Evolutionary conservation across 2,113 vertebrate species (phyloP).

Genomic region (Elanus axillaris): DNA sequence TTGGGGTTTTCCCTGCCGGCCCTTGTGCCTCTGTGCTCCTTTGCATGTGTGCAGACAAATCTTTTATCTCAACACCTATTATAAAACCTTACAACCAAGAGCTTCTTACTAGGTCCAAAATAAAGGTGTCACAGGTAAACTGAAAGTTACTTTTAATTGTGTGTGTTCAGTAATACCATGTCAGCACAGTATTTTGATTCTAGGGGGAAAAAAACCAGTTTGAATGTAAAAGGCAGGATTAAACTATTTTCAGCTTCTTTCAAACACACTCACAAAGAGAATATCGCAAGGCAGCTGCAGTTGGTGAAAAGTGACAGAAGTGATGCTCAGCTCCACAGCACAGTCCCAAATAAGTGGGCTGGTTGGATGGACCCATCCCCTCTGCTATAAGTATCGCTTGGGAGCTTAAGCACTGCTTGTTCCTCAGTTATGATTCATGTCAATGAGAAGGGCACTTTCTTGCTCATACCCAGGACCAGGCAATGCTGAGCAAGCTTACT

Average conservation of each 20-base stretch:
- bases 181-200: neutral
- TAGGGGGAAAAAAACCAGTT: neutral
- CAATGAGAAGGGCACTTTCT: neutral
- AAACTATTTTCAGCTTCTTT: neutral
- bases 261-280: neutral
- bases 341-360: neutral
- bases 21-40: neutral
- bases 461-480: neutral
- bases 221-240: neutral
- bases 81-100: neutral
- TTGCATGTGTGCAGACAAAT: neutral
- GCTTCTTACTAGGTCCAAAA: neutral
- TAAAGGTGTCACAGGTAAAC: neutral
- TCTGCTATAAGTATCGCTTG: accelerated
- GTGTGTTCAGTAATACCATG: neutral
- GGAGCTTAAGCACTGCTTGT: neutral
- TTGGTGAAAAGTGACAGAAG: neutral
- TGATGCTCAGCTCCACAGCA: neutral
- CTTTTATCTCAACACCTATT: neutral
- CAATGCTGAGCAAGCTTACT: neutral
- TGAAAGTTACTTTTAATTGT: neutral
- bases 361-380: neutral
- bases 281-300: neutral
- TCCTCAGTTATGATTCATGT: neutral
- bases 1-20: neutral